Conservation (phyloP, 2,888 invertebrate genomes). For the Alloplasta piceator region DNA sequence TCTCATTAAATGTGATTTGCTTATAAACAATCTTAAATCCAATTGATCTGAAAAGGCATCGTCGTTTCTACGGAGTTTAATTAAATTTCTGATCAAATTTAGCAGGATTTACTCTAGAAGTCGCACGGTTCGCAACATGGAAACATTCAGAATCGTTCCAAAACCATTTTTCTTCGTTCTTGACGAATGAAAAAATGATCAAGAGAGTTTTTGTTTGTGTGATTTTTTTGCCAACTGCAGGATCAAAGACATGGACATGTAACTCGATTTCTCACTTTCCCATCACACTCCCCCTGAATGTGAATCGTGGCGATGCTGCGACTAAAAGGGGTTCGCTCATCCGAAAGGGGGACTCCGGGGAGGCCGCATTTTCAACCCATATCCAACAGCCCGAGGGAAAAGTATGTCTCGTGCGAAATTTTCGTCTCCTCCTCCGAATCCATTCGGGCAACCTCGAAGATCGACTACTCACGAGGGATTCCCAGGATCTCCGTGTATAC, state of each 20-base stretch:
- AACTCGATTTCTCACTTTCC: slow-evolving; percentile 77
- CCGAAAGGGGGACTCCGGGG: slow-evolving; percentile 32
- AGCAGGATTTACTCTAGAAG: no score
- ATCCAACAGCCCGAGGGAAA: slow-evolving; percentile 47
- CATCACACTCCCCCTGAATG: slow-evolving; percentile 42
- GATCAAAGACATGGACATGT: slow-evolving; percentile 74
- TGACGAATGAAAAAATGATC: slow-evolving; percentile 1
- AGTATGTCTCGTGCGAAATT: slow-evolving; percentile 7
- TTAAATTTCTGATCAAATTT: no score
- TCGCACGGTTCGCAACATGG: no score
- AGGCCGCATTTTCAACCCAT: slow-evolving; percentile 43
- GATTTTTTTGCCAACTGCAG: slow-evolving; percentile 4
- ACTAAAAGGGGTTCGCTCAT: slow-evolving; percentile 28
- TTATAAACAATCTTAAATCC: no score
- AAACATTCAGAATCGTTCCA: not conserved
- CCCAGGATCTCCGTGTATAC: not conserved
- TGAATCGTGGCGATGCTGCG: slow-evolving; percentile 8
- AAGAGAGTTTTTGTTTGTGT: not conserved
- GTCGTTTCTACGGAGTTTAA: no score
- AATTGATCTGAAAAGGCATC: no score
- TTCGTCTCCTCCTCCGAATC: slow-evolving; percentile 1
- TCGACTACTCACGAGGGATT: slow-evolving; percentile 47
- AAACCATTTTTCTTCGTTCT: slow-evolving; percentile 1
- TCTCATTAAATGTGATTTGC: no score
- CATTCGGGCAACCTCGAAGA: slow-evolving; percentile 39